Evolutionary conservation across 2,888 invertebrate genomes (phyloP).

Genomic region (Rhodophaea formosa): DNA sequence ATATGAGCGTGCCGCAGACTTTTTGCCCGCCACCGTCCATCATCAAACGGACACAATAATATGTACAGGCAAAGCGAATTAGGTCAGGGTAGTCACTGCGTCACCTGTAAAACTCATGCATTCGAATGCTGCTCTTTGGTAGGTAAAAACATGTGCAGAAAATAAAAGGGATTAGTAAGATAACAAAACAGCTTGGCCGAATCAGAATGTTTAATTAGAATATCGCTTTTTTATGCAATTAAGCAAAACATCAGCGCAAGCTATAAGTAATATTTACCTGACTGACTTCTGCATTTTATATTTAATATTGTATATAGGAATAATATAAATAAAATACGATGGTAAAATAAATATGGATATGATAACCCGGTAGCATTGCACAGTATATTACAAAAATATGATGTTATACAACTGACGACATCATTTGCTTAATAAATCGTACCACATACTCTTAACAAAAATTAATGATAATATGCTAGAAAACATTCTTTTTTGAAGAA

Average conservation of each 20-base stretch:
- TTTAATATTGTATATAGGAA: slow-evolving; percentile 16
- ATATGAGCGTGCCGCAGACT: no score
- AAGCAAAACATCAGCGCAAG: slow-evolving; percentile 26
- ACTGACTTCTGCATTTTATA: slow-evolving; percentile 65
- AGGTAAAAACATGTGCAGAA: neutral
- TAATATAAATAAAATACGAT: slow-evolving; percentile 8
- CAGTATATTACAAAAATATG: neutral
- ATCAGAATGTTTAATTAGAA: slow-evolving; percentile 8
- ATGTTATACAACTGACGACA: neutral
- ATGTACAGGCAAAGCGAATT: slow-evolving; percentile 10
- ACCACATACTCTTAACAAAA: no score
- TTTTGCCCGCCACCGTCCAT: no score
- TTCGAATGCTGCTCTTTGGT: neutral
- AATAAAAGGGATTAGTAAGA: neutral
- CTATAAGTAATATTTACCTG: slow-evolving; percentile 40
- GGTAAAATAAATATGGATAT: slow-evolving; percentile 11
- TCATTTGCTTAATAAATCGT: no score
- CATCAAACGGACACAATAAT: no score
- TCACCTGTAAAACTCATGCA: neutral
- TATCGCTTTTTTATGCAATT: slow-evolving; percentile 11
- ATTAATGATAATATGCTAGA: no score
- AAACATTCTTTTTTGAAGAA: no score
- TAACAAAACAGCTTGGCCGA: neutral
- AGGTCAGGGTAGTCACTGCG: neutral
- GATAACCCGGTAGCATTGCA: neutral